Base-by-base conservation (phyloP, 2,888 invertebrate species). In the Phaedon cochleariae region DNA sequence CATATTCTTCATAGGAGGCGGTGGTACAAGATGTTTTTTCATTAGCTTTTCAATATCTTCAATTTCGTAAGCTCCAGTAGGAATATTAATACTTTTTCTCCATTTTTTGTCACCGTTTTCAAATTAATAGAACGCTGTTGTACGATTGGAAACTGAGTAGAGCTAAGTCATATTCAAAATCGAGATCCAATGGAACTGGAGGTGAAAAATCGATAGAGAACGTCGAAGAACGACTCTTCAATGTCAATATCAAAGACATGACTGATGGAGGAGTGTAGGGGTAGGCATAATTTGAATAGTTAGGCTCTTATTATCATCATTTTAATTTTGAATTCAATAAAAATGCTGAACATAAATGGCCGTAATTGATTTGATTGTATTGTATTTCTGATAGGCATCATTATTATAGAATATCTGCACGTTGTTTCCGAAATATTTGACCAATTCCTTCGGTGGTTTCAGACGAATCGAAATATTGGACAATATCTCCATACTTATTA, bases 301-400 rank as follows among this genome's bases (percentile, higher is more conserved):
- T 34, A n/a, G n/a, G n/a, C n/a, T n/a, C n/a, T n/a, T n/a, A n/a
- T n/a, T n/a, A n/a, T 34, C 31, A 34, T 34, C 31, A 2, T 34
- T 7, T 34, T 9, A 7, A 34, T 34, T 34, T 34, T 4, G 9
- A 34, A 34, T 53, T 26, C 29, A 49, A 22, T 57, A 41, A 41
- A 64, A 72, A 73, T 48, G 64, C 57, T 55, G 70, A 61, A 66
- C 72, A 73, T 55, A 73, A 67, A 59, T 72, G 72, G 7, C 70
- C 65, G 48, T 68, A 67, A 65, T 62, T 70, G 4, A 49, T 12
- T 49, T 59, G 29, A 64, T 64, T 48, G 29, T 41, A 64, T 64
- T 48, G 29, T 41, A 68, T 12, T 37, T 49, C 54, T 64, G 68
- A 37, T 62, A 65, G 7, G 9, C 53, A 34, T 54, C 48, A 41